Evolutionary conservation across 2,888 invertebrate genomes (phyloP).

Genomic region (Eledone cirrhosa): DNA sequence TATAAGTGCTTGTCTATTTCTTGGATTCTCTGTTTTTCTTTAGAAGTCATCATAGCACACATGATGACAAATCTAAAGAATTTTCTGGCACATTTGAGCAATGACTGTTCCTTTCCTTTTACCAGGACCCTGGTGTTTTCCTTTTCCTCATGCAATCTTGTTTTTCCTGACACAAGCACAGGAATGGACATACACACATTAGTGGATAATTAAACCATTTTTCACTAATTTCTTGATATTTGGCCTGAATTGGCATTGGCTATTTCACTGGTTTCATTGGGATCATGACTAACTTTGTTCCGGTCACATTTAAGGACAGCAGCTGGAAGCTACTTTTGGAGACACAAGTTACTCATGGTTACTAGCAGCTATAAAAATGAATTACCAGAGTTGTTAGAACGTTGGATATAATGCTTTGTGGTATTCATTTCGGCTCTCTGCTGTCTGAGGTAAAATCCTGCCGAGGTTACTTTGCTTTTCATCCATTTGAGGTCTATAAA

Average conservation of each 20-base stretch:
- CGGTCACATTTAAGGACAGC: too few species aligned
- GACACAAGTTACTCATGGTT: too few species aligned
- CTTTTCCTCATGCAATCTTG: constrained; percentile 96
- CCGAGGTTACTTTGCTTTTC: too few species aligned
- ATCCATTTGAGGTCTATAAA: too few species aligned
- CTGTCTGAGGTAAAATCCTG: too few species aligned
- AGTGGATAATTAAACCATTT: constrained; percentile 99
- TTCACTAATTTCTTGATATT: constrained; percentile 98
- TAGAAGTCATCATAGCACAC: constrained; percentile 92
- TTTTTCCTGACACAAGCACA: constrained; percentile 97
- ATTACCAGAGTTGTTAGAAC: too few species aligned
- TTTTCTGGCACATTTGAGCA: constrained; percentile 98
- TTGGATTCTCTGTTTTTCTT: constrained; percentile 95
- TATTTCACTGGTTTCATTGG: too few species aligned
- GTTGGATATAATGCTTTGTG: too few species aligned
- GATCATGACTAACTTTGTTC: too few species aligned
- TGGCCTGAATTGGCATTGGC: constrained; percentile 72
- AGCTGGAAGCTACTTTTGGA: too few species aligned
- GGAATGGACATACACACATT: constrained; percentile 98
- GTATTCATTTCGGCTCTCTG: too few species aligned
- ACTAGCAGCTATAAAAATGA: too few species aligned
- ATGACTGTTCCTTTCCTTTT: constrained; percentile 99
- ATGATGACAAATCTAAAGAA: constrained; percentile 89
- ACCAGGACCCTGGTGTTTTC: constrained; percentile 89
- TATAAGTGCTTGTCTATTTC: constrained; percentile 94